Conservation (phyloP, 2,888 invertebrate species). For the Polia nebulosa region DNA sequence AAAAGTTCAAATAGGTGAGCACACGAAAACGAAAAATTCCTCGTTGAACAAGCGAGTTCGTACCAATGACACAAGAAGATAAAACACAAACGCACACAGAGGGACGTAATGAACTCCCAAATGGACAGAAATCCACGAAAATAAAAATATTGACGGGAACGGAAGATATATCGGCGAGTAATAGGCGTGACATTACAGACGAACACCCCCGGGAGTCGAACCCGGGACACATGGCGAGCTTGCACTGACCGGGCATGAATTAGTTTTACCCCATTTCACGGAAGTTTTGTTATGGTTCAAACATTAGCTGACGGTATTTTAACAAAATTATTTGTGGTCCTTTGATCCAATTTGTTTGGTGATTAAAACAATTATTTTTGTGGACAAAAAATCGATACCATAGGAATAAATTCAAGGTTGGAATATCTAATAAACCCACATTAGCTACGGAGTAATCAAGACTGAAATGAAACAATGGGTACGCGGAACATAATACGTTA, state of each 20-base stretch:
- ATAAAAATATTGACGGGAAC: conserved; percentile 87
- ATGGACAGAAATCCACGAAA: conserved; percentile 81
- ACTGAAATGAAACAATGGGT: conserved; percentile 5
- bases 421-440: conserved; percentile 22
- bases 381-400: conserved; percentile 42
- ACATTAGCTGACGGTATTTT: conserved; percentile 67
- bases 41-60: background rate
- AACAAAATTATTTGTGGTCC: conserved; percentile 40
- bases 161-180: conserved; percentile 88
- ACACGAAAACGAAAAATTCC: background rate
- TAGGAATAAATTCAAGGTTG: conserved; percentile 21
- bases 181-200: conserved; percentile 89
- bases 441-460: conserved; percentile 42
- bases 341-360: background rate
- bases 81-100: conserved; percentile 57
- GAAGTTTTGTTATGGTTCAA: conserved; percentile 83
- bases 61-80: conserved; percentile 52
- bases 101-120: conserved; percentile 80
- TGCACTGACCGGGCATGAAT: conserved; percentile 78
- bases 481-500: background rate
- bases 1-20: background rate
- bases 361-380: conserved; percentile 24
- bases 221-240: conserved; percentile 85
- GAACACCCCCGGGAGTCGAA: conserved; percentile 87
- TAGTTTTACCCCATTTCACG: conserved; percentile 90